These are phyloP conservation scores for Eudasyphora cyanicolor DNA, from an alignment of 2,888 invertebrate species.

Conservation along the genomic window DNA sequence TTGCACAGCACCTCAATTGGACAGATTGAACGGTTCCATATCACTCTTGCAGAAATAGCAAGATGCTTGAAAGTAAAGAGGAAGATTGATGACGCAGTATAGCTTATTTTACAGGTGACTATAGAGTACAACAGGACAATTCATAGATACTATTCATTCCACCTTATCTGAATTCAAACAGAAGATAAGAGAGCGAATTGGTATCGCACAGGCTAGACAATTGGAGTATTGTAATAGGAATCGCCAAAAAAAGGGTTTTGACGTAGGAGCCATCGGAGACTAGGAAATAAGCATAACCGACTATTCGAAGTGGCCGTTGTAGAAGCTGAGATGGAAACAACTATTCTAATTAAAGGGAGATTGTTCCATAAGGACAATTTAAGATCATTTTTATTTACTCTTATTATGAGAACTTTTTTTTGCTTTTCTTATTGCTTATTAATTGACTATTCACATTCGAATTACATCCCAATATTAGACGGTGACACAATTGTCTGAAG, in stretches of 20 bases:
- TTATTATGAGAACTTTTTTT: neutral
- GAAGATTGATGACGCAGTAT: neutral
- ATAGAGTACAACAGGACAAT: neutral
- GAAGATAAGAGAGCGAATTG: neutral
- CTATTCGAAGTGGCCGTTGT: constrained; percentile 22
- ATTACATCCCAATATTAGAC: constrained; percentile 52
- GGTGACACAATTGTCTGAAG: constrained; percentile 50
- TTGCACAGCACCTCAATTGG: constrained; percentile 10
- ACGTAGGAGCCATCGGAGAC: neutral
- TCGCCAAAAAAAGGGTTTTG: neutral
- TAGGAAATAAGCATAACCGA: neutral
- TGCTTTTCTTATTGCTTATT: neutral
- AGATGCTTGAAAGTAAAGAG: neutral
- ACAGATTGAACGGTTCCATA: neutral
- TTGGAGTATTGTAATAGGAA: neutral
- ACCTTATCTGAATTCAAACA: neutral
- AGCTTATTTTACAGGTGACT: neutral
- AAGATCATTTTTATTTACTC: neutral
- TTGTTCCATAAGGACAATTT: constrained; percentile 48
- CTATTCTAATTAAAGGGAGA: constrained; percentile 35
- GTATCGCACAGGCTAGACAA: neutral
- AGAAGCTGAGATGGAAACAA: constrained; percentile 48
- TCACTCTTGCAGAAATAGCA: neutral
- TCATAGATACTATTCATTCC: neutral
- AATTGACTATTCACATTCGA: constrained; percentile 49